Percentiles rank a stretch among this genome's conserved stretches.
phyloP scores from a whole-genome alignment of 2,113 vertebrate genomes.

The Nesogale talazaci region DNA sequence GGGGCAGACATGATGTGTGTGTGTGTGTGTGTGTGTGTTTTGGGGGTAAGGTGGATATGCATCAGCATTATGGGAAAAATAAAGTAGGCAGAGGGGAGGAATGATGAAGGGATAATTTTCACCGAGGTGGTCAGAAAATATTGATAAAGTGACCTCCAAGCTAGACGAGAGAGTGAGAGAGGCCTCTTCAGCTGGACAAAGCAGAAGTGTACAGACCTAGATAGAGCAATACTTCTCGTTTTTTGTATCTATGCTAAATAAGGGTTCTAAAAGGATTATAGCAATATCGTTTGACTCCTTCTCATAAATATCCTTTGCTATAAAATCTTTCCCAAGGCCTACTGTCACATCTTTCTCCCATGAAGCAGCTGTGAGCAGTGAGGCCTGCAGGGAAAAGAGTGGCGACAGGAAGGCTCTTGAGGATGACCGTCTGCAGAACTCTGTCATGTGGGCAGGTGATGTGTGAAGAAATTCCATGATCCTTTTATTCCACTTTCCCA shows the following conservation, averaged over 20 bases:
- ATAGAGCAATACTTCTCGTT: too few relatives aligned
- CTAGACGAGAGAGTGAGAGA: background rate
- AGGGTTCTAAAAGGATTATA: too few relatives aligned
- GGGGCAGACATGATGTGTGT: background rate
- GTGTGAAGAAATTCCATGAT: too few relatives aligned
- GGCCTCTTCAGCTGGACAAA: background rate
- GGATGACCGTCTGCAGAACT: background rate
- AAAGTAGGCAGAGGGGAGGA: background rate
- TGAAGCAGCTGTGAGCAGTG: too few relatives aligned
- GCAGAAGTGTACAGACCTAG: background rate
- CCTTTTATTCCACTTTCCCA: too few relatives aligned
- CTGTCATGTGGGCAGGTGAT: background rate
- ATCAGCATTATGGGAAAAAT: background rate
- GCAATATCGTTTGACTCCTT: too few relatives aligned
- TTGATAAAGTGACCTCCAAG: background rate
- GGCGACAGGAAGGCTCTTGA: background rate
- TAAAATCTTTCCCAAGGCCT: too few relatives aligned
- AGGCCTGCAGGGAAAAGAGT: background rate
- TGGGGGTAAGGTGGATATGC: too few relatives aligned
- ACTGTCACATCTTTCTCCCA: too few relatives aligned
- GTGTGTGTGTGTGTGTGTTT: background rate
- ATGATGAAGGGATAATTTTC: background rate
- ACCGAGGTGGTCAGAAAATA: background rate
- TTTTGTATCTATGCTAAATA: too few relatives aligned
- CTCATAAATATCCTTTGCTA: too few relatives aligned